These are phyloP conservation scores for Eucriotettix oculatus DNA, from an alignment of 2,888 invertebrate genomes.

Conservation along the genomic window DNA sequence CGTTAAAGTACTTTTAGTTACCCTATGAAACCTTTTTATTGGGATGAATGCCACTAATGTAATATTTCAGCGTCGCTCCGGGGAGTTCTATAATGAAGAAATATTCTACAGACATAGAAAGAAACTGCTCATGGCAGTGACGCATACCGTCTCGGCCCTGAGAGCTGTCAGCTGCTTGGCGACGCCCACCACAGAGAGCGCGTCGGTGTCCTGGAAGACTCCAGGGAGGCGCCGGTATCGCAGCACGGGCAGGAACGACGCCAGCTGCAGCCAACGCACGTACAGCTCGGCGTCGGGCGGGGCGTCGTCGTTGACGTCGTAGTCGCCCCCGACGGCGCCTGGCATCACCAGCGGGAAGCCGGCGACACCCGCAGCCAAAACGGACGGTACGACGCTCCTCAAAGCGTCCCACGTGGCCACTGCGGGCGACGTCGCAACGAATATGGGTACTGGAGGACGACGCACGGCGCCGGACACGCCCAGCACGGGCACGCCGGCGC, in stretches of 20 bases:
- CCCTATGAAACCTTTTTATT: too few species aligned
- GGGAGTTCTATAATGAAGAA: too few species aligned
- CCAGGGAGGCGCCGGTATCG: constrained; percentile 82
- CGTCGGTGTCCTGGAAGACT: constrained; percentile 47
- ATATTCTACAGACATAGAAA: too few species aligned
- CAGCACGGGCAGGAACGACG: constrained; percentile 80
- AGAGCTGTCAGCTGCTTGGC: constrained; percentile 56
- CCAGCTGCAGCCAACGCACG: constrained; percentile 78
- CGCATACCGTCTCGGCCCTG: constrained; percentile 51
- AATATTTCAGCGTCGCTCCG: too few species aligned
- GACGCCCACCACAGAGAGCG: constrained; percentile 57
- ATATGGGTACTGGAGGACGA: constrained; percentile 68
- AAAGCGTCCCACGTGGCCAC: constrained; percentile 80
- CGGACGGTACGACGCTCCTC: constrained; percentile 67
- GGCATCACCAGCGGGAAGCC: constrained; percentile 90
- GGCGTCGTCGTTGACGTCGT: constrained; percentile 11
- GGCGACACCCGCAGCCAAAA: constrained; percentile 71
- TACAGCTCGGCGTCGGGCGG: constrained; percentile 69
- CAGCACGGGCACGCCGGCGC: constrained; percentile 39
- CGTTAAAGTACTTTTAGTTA: too few species aligned
- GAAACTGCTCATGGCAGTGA: neutral
- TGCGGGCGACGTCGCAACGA: constrained; percentile 70
- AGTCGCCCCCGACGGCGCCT: constrained; percentile 86
- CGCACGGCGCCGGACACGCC: constrained; percentile 71
- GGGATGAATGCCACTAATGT: too few species aligned